phyloP scores from a whole-genome alignment of 1,140 invertebrate species.

The Drosophila parabipectinata region DNA sequence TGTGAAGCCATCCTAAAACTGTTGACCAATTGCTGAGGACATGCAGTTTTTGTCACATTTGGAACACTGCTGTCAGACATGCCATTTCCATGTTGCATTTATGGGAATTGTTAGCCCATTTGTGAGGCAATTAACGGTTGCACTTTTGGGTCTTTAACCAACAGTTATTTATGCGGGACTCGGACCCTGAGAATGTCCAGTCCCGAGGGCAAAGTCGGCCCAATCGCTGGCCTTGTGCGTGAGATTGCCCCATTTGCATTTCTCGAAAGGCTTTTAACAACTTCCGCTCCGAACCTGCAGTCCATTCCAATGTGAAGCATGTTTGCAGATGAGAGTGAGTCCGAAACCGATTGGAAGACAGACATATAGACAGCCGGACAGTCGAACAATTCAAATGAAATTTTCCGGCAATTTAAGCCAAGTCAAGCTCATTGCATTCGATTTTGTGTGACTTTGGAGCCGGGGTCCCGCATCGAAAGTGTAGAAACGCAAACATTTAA shows the following conservation, averaged over 20 bases:
- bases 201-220: slow-evolving; percentile 13
- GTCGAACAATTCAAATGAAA: slow-evolving; percentile 54
- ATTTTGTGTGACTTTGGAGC: slow-evolving; percentile 46
- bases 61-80: slow-evolving; percentile 18
- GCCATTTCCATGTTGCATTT: slow-evolving; percentile 38
- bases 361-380: slow-evolving; percentile 4
- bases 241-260: slow-evolving; percentile 47
- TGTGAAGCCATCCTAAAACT: slow-evolving; percentile 47
- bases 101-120: slow-evolving; percentile 13
- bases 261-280: slow-evolving; percentile 49
- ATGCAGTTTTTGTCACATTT: slow-evolving; percentile 8
- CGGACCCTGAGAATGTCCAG: slow-evolving; percentile 12
- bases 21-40: slow-evolving; percentile 2
- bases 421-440: slow-evolving; percentile 48
- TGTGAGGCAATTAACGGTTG: slow-evolving; percentile 45
- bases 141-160: slow-evolving; percentile 30
- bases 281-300: slow-evolving; percentile 33
- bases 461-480: slow-evolving; percentile 35
- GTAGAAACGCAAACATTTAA: slow-evolving; percentile 71
- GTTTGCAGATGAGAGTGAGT: slow-evolving; percentile 34
- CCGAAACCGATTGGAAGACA: slow-evolving; percentile 36
- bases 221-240: slow-evolving; percentile 40
- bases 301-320: slow-evolving; percentile 37
- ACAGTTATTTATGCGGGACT: slow-evolving; percentile 37
- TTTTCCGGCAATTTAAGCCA: slow-evolving; percentile 67